Conservation (phyloP, 30 jellyfish, hydroid and myxozoan species). For the Nemopilema nomurai region DNA sequence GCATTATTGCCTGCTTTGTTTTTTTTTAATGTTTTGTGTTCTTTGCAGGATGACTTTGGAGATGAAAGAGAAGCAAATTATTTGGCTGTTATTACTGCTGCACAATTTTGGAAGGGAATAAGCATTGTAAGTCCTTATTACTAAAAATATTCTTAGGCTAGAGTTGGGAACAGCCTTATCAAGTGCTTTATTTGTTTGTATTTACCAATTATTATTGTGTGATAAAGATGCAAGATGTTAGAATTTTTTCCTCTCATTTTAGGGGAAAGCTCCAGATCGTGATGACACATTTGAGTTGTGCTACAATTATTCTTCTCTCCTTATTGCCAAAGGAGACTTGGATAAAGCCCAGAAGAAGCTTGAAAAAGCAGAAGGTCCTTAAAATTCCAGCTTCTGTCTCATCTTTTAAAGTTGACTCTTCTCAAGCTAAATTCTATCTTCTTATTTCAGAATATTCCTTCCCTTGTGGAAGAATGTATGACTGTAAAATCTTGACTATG, state of each 20-base stretch:
- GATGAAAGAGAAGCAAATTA: conserved; percentile 96
- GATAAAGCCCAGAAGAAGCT: conserved; percentile 78
- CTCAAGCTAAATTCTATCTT: no score
- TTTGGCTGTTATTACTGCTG: conserved; percentile 97
- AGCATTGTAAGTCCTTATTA: conserved; percentile 61
- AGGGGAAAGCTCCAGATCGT: conserved; percentile 75
- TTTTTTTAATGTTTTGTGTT: neutral
- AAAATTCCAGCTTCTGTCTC: no score
- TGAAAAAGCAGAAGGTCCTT: conserved; percentile 94
- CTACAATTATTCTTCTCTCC: conserved; percentile 92
- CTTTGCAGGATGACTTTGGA: conserved; percentile 84
- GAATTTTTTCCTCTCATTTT: neutral
- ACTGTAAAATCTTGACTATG: no score
- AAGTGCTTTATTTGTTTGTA: no score
- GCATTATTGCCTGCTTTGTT: neutral
- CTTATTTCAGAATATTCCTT: no score
- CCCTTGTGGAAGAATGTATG: no score
- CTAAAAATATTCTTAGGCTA: no score
- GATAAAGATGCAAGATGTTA: no score
- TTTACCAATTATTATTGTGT: no score
- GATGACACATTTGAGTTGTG: conserved; percentile 94
- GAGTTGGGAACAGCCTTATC: no score
- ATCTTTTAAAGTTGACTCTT: no score
- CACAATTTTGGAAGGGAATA: conserved; percentile 82
- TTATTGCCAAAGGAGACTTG: conserved; percentile 82